A percentile compares a stretch with the other conserved stretches of the same genome.
These are phyloP conservation scores for Tachina fera DNA, from an alignment of 2,888 invertebrate genomes.

Conservation along the genomic window DNA sequence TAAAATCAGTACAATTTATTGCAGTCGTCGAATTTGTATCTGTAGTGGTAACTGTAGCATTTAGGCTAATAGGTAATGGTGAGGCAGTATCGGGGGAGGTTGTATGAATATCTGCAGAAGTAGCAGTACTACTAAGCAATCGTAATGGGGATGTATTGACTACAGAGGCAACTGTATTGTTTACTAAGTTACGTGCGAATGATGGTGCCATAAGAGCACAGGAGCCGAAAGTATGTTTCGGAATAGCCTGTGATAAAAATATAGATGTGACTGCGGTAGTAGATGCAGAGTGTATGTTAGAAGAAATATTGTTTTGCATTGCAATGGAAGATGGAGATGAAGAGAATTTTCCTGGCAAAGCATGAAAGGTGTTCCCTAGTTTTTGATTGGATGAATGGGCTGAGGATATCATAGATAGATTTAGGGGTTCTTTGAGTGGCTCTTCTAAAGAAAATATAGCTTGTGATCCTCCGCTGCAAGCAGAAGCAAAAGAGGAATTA, in stretches of 20 bases:
- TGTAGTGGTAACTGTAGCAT: slow-evolving; percentile 67
- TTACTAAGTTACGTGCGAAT: slow-evolving; percentile 74
- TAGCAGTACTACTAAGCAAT: slow-evolving; percentile 70
- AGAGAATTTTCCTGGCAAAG: slow-evolving; percentile 40
- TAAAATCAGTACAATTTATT: slow-evolving; percentile 80
- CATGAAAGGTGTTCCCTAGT: slow-evolving; percentile 48
- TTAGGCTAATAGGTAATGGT: slow-evolving; percentile 63
- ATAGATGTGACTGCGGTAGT: slow-evolving; percentile 68
- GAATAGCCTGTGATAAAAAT: slow-evolving; percentile 77
- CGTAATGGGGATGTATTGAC: slow-evolving; percentile 66
- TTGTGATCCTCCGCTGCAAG: slow-evolving; percentile 73
- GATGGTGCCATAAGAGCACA: slow-evolving; percentile 80
- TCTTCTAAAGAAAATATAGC: slow-evolving; percentile 56
- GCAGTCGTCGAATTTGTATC: slow-evolving; percentile 63
- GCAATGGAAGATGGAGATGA: slow-evolving; percentile 69
- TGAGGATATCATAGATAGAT: slow-evolving; percentile 63
- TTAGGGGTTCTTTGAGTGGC: slow-evolving; percentile 63
- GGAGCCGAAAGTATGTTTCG: slow-evolving; percentile 81
- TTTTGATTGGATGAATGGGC: slow-evolving; percentile 37
- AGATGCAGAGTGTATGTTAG: slow-evolving; percentile 42
- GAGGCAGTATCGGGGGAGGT: slow-evolving; percentile 54
- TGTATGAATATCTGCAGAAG: slow-evolving; percentile 28
- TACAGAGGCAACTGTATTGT: slow-evolving; percentile 43
- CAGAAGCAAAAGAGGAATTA: slow-evolving; percentile 77
- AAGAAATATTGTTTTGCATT: slow-evolving; percentile 18